A percentile compares a stretch with the other conserved stretches of the same genome.
Evolutionary conservation across 2,797 vertebrate species (phyloP).

Genomic region (Octomys mimax): DNA sequence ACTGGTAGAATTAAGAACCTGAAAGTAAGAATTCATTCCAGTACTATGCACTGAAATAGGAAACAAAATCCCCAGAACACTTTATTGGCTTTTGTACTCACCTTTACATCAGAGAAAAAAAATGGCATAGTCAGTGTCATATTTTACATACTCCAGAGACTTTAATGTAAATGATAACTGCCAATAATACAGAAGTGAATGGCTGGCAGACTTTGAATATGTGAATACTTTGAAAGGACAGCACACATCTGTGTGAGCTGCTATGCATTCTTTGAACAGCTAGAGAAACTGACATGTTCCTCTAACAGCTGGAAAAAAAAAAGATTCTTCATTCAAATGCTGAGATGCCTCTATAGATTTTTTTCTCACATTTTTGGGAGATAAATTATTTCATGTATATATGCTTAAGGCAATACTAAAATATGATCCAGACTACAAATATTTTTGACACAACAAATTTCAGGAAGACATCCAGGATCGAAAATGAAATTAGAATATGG

Average conservation of each 20-base stretch:
- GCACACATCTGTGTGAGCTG: background rate
- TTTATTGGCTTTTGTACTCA: constrained; percentile 9
- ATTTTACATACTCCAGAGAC: background rate
- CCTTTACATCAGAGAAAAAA: background rate
- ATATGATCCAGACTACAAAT: constrained; percentile 64
- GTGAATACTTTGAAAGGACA: constrained; percentile 32
- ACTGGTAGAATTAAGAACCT: background rate
- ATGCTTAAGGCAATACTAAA: constrained; percentile 69
- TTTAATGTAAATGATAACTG: constrained; percentile 5
- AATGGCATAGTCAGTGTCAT: background rate
- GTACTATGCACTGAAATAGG: constrained; percentile 37
- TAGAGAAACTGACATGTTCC: background rate
- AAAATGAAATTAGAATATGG: constrained; percentile 63
- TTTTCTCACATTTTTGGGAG: constrained; percentile 56
- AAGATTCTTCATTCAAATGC: constrained; percentile 31
- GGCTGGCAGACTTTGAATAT: background rate
- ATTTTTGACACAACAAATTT: constrained; percentile 72
- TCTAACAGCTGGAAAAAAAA: background rate
- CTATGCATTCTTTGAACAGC: background rate
- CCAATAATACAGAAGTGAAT: background rate
- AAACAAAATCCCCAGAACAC: constrained; percentile 39
- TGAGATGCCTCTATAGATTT: constrained; percentile 25
- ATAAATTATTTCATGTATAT: constrained; percentile 40
- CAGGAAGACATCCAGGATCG: constrained; percentile 45
- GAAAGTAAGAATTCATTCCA: background rate